These are phyloP conservation scores for Corythoichthys intestinalis DNA, from an alignment of 2,113 vertebrate species.

Conservation along the genomic window DNA sequence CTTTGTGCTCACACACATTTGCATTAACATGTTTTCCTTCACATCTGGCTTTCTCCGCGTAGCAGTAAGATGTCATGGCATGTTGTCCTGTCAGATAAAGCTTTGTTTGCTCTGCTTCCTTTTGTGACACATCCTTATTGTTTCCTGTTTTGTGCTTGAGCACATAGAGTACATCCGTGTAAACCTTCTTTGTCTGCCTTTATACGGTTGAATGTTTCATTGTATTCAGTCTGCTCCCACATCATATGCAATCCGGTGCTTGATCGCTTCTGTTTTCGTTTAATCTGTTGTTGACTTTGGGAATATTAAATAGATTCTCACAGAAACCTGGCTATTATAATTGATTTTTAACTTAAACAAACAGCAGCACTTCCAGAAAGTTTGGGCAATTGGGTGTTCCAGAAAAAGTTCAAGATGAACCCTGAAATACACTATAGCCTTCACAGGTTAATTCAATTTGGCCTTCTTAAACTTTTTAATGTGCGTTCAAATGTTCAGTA, in stretches of 20 bases:
- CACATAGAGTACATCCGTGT: conserved; percentile 29
- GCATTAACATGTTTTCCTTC: conserved; percentile 43
- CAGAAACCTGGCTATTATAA: background rate
- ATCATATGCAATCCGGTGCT: conserved; percentile 17
- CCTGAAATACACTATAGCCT: too few relatives aligned
- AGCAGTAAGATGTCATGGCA: conserved; percentile 34
- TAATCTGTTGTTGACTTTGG: background rate
- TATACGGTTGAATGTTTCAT: conserved; percentile 46
- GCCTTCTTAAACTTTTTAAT: too few relatives aligned
- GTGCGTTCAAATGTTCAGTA: too few relatives aligned
- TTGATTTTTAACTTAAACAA: background rate
- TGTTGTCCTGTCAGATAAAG: conserved; percentile 33
- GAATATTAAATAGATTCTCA: background rate
- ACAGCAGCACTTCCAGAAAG: background rate
- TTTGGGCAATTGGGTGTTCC: background rate
- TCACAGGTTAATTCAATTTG: too few relatives aligned
- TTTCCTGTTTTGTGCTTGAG: conserved; percentile 37
- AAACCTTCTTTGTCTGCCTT: conserved; percentile 28
- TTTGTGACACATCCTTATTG: conserved; percentile 45
- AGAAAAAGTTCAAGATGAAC: too few relatives aligned
- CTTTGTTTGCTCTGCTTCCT: conserved; percentile 48
- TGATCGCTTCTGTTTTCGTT: conserved; percentile 20
- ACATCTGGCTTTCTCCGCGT: conserved; percentile 48
- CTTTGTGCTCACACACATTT: conserved; percentile 13
- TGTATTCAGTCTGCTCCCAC: conserved; percentile 33